These are phyloP conservation scores for Monoplex corrugatus DNA, from an alignment of 2,888 invertebrate genomes.

Conservation along the genomic window DNA sequence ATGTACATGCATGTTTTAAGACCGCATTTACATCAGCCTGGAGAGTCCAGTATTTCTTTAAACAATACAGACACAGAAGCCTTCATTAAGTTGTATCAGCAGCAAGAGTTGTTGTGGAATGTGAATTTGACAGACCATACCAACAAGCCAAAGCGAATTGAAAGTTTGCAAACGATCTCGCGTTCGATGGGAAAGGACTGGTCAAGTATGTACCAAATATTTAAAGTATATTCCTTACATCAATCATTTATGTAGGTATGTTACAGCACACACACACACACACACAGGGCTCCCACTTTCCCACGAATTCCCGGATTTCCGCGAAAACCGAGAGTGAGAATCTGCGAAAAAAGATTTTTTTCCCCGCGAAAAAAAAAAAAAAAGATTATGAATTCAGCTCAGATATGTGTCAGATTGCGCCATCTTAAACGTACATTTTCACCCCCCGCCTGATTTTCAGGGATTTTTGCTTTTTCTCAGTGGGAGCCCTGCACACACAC, in stretches of 20 bases:
- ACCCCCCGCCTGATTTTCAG: no score
- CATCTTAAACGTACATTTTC: neutral
- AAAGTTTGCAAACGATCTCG: slow-evolving; percentile 29
- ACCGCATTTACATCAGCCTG: no score
- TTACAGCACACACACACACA: neutral
- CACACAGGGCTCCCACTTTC: neutral
- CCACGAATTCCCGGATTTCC: neutral
- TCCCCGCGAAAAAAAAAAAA: neutral
- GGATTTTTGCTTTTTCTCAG: no score
- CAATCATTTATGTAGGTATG: neutral
- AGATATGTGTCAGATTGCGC: neutral
- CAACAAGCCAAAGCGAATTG: neutral
- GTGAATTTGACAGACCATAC: slow-evolving; percentile 22
- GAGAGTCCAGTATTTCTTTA: slow-evolving; percentile 19
- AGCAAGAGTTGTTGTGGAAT: slow-evolving; percentile 44
- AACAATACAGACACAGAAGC: slow-evolving; percentile 22
- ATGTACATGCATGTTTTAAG: neutral
- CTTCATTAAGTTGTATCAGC: slow-evolving; percentile 38
- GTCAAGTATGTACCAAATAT: slow-evolving; percentile 18
- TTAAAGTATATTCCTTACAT: no score
- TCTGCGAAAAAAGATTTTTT: no score
- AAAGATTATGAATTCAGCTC: neutral
- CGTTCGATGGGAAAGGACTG: slow-evolving; percentile 35
- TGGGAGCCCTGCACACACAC: no score
- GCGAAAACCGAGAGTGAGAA: no score